Evolutionary conservation across 2,888 invertebrate species (phyloP).

Genomic region (Sinohyriopsis cumingii): DNA sequence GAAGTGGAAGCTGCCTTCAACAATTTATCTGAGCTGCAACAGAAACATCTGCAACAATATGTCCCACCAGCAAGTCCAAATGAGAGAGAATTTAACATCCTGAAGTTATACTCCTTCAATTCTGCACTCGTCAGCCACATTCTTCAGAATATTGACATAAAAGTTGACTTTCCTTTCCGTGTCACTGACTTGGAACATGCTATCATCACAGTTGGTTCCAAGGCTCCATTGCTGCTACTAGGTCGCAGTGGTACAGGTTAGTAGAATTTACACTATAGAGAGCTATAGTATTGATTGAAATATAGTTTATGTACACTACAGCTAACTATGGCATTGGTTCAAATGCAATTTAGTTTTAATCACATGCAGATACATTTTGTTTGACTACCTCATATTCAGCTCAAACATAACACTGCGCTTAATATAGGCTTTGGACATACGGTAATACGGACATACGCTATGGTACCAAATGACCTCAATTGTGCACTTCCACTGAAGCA

Average conservation of each 20-base stretch:
- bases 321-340: too few species aligned
- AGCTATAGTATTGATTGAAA: too few species aligned
- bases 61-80: constrained; percentile 60
- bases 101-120: constrained; percentile 65
- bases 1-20: constrained; percentile 28
- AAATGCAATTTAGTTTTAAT: too few species aligned
- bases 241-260: constrained; percentile 63
- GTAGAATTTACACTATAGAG: background rate
- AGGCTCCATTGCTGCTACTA: constrained; percentile 56
- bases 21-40: too few species aligned
- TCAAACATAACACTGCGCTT: too few species aligned
- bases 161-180: constrained; percentile 64
- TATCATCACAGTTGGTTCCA: constrained; percentile 54
- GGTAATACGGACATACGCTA: too few species aligned
- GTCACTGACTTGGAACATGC: constrained; percentile 65
- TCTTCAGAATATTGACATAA: constrained; percentile 48
- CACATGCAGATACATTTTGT: too few species aligned
- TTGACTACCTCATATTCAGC: too few species aligned
- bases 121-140: constrained; percentile 55
- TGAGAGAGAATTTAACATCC: constrained; percentile 61
- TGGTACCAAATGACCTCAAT: too few species aligned
- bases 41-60: constrained; percentile 26
- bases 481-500: too few species aligned
- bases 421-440: too few species aligned
- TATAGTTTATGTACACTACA: too few species aligned